Evolutionary conservation across 2,797 vertebrate genomes (phyloP).

Genomic region (Chloroceryle amazona): DNA sequence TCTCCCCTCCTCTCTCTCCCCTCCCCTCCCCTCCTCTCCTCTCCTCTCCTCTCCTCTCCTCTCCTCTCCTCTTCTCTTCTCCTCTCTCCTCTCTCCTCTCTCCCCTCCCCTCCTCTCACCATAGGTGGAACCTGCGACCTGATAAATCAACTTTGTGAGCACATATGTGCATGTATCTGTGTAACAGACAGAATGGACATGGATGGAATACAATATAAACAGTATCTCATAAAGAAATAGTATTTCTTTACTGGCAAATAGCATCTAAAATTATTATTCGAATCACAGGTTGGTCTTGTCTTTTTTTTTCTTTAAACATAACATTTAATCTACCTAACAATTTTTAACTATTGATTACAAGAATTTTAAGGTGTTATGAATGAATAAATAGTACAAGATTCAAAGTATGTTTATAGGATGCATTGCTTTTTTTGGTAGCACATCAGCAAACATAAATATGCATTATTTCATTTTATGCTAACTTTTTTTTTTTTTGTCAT

Average conservation of each 20-base stretch:
- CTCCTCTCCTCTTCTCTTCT: too few species aligned
- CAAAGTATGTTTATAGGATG: neutral
- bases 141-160: neutral
- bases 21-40: too few species aligned
- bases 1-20: neutral
- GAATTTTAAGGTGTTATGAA: neutral
- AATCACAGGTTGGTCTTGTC: neutral
- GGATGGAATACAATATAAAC: neutral
- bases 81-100: too few species aligned
- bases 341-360: neutral
- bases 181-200: neutral
- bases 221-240: neutral
- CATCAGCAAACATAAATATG: neutral
- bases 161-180: neutral
- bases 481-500: neutral
- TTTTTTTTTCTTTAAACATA: neutral
- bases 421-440: neutral
- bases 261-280: neutral
- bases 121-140: neutral
- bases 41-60: neutral
- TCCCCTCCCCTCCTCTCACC: neutral
- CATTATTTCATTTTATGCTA: neutral
- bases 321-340: neutral
- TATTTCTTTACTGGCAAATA: neutral
- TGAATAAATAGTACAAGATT: neutral